These are phyloP conservation scores for Meloidogyne exigua DNA, from an alignment of 1,140 invertebrate genomes.

Conservation along the genomic window DNA sequence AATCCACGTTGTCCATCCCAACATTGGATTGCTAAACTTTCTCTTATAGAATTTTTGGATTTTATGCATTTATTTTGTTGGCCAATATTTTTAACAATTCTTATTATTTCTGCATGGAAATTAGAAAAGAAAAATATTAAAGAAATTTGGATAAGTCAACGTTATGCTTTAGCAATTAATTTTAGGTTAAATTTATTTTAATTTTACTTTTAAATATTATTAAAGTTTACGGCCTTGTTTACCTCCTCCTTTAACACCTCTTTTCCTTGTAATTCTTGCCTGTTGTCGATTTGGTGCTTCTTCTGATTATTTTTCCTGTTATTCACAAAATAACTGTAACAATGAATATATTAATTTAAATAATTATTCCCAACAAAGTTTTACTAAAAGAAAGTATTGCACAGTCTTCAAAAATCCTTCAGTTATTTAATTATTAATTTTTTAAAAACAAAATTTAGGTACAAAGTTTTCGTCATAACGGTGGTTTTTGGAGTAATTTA, in stretches of 20 bases:
- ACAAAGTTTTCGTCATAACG: not conserved
- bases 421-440: slow-evolving; percentile 32
- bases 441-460: not conserved
- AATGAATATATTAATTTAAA: not conserved
- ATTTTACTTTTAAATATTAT: not conserved
- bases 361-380: slow-evolving; percentile 17
- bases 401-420: slow-evolving; percentile 52
- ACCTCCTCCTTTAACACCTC: slow-evolving; percentile 56
- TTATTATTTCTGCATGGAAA: slow-evolving; percentile 58
- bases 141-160: slow-evolving; percentile 59
- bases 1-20: slow-evolving; percentile 51
- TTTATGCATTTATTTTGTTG: slow-evolving; percentile 57
- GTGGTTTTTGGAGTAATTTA: slow-evolving; percentile 17
- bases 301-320: slow-evolving; percentile 4
- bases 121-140: slow-evolving; percentile 59
- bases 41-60: slow-evolving; percentile 45
- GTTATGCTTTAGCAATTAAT: slow-evolving; percentile 52
- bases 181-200: slow-evolving; percentile 43
- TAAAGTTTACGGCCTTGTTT: slow-evolving; percentile 51
- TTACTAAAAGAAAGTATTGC: slow-evolving; percentile 24
- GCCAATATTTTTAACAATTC: slow-evolving; percentile 59
- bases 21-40: slow-evolving; percentile 29
- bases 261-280: slow-evolving; percentile 47
- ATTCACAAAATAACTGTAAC: slow-evolving; percentile 2
- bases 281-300: slow-evolving; percentile 31